These are phyloP conservation scores for Leptobrachium leishanense DNA, from an alignment of 2,113 vertebrate genomes.

Conservation along the genomic window DNA sequence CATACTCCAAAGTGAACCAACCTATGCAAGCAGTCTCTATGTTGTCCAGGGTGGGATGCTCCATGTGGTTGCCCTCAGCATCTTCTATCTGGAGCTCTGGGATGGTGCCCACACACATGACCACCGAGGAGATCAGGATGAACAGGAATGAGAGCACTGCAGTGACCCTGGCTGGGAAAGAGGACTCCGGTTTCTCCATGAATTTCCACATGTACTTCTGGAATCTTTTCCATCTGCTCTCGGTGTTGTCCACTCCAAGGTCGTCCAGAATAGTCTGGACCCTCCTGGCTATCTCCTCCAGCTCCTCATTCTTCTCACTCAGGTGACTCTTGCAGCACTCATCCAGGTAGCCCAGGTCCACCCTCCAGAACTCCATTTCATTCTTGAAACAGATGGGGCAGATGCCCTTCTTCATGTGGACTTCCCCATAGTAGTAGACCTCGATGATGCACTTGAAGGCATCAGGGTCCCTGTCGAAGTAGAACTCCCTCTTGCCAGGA, in stretches of 20 bases:
- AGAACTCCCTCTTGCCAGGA: conserved; percentile 86
- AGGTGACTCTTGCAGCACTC: conserved; percentile 92
- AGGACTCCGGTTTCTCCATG: conserved; percentile 94
- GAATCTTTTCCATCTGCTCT: conserved; percentile 77
- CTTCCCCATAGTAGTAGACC: conserved; percentile 90
- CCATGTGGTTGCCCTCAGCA: conserved; percentile 81
- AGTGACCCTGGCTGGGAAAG: conserved; percentile 79
- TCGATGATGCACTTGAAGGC: conserved; percentile 93
- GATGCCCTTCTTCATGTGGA: conserved; percentile 94
- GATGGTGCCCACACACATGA: conserved; percentile 94
- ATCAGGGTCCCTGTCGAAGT: conserved; percentile 95
- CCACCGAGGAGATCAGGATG: conserved; percentile 85
- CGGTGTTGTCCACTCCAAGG: conserved; percentile 73
- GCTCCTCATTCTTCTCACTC: conserved; percentile 89
- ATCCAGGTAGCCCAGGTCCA: conserved; percentile 87
- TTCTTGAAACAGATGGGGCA: conserved; percentile 96
- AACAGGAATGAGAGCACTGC: conserved; percentile 90
- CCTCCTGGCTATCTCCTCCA: conserved; percentile 88
- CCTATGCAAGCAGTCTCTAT: conserved; percentile 92
- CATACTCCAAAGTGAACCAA: conserved; percentile 93
- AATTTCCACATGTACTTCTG: conserved; percentile 89
- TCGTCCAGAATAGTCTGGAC: conserved; percentile 91
- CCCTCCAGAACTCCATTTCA: conserved; percentile 98
- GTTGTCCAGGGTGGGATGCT: conserved; percentile 86
- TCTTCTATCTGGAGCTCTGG: conserved; percentile 90